Evolutionary conservation across 2,797 vertebrate genomes (phyloP).

Genomic region (Sparidentex hasta): DNA sequence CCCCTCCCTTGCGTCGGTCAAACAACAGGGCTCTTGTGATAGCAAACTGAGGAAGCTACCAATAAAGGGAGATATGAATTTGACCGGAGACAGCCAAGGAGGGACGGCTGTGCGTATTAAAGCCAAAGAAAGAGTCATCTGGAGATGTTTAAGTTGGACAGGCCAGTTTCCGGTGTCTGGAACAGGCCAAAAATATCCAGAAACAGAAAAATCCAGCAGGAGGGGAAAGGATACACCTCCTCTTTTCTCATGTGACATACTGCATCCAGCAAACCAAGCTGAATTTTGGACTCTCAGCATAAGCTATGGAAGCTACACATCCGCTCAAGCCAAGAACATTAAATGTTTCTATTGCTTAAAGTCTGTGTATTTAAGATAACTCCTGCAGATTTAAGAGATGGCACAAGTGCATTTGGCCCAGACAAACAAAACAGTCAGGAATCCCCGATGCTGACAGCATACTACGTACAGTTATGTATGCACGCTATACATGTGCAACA

Average conservation of each 20-base stretch:
- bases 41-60: conserved; percentile 80
- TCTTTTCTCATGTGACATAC: conserved; percentile 70
- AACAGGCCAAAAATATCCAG: conserved; percentile 81
- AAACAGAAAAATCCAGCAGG: conserved; percentile 72
- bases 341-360: conserved; percentile 41
- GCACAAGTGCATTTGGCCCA: conserved; percentile 22
- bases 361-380: conserved; percentile 36
- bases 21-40: conserved; percentile 82
- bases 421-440: conserved; percentile 10
- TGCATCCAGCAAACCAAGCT: conserved; percentile 63
- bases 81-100: conserved; percentile 60
- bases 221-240: conserved; percentile 69
- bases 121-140: conserved; percentile 82
- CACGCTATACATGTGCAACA: conserved; percentile 21
- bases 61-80: conserved; percentile 81
- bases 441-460: not conserved
- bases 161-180: conserved; percentile 85
- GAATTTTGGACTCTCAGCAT: conserved; percentile 45
- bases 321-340: conserved; percentile 45
- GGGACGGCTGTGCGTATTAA: conserved; percentile 67
- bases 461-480: not conserved
- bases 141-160: conserved; percentile 88
- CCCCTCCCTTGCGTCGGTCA: conserved; percentile 41
- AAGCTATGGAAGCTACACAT: conserved; percentile 18
- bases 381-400: conserved; percentile 20